Percentiles rank a stretch among this genome's conserved stretches.
Evolutionary conservation across 2,888 invertebrate species (phyloP).

Genomic region (Dryobotodes eremita): DNA sequence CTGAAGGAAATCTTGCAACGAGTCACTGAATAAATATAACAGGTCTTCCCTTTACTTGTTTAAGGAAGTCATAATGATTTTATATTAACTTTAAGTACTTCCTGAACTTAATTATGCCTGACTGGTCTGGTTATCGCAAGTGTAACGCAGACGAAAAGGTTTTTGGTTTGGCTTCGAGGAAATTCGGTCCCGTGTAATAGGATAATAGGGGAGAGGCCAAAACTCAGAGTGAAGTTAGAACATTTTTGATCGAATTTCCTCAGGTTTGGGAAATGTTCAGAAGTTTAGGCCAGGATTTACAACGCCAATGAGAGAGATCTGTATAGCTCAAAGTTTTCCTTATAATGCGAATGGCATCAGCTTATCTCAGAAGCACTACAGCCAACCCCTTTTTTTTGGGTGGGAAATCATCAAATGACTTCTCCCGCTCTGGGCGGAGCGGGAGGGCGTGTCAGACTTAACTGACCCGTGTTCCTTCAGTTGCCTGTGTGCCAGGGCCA

Average conservation of each 20-base stretch:
- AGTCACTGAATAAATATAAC: conserved; percentile 49
- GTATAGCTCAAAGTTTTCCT: not conserved
- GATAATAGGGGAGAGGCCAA: not conserved
- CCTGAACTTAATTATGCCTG: conserved; percentile 7
- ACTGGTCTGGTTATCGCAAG: not conserved
- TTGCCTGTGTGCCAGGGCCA: no score
- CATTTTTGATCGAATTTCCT: not conserved
- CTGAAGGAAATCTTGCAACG: conserved; percentile 27
- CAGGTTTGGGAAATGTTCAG: not conserved
- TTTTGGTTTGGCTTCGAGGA: not conserved
- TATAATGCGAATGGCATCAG: not conserved
- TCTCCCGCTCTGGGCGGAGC: no score
- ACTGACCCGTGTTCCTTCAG: no score
- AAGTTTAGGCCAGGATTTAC: not conserved
- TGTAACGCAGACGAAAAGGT: not conserved
- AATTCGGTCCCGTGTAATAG: not conserved
- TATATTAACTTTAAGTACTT: conserved; percentile 18
- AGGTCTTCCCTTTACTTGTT: not conserved
- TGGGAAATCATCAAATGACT: no score
- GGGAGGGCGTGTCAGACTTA: no score
- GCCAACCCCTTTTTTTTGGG: no score
- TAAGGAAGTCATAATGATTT: conserved; percentile 14
- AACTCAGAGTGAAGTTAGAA: not conserved
- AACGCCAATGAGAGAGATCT: not conserved
- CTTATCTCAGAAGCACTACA: not conserved